Evolutionary conservation across 2,888 invertebrate species (phyloP), one percentile per base, ranked within the genome.

Genomic region (Megamerina dolium): DNA sequence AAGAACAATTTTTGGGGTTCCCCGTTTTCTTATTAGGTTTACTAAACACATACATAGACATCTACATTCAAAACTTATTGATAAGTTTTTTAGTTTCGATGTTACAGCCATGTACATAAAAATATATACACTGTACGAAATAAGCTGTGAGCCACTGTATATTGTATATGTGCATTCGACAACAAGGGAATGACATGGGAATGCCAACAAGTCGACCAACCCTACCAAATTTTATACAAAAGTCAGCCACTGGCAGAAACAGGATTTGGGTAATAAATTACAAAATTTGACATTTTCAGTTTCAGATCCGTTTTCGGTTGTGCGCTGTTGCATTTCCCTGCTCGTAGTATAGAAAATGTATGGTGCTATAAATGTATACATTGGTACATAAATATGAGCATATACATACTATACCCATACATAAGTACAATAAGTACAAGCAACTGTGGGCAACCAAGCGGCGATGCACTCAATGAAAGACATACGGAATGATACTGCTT

Each of bases 221-320:
- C 6, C 26, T 13, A 35, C 21, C n/a, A 16, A 17, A 23, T 29
- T 18, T 19, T 29, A 16, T 20, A 29, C 20, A 12, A 31, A 20
- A 18, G 31, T 20, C 39, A 63, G 58, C 61, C 63, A 63, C 60
- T 60, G 60, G 61, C 66, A 66, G 64, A 64, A 66, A 66, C 68
- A 66, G 64, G 63, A 67, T 66, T 63, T 60, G 57, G 63, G 68
- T 65, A 67, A 68, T 68, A 68, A 68, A 68, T 68, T 68, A 68
- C 57, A 62, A 66, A 66, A 61, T 66, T 68, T 68, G 68, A 68
- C 68, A 68, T 66, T 67, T 66, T 67, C 64, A 65, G 68, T 61
- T 65, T 61, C 57, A 63, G 65, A 63, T 64, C 65, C 63, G 64
- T 58, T 63, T 61, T 57, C 53, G 56, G 57, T 50, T 58, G 59